Conservation (phyloP, 2,797 vertebrate species). For the Intellagama lesueurii region DNA sequence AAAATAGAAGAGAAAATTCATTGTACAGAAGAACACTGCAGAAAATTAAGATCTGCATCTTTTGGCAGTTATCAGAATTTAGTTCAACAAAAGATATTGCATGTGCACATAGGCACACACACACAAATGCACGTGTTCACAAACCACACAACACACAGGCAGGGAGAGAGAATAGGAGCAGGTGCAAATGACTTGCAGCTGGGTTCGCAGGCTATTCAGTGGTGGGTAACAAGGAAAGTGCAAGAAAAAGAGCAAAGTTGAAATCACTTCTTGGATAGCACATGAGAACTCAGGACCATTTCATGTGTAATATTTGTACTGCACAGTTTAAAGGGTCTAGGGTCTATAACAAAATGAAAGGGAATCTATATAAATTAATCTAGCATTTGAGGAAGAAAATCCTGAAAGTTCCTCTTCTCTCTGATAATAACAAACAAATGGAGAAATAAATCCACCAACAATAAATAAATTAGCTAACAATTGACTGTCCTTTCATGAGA, state of each 20-base stretch:
- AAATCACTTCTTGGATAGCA: neutral
- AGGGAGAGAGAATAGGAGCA: too few species aligned
- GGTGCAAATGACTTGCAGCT: neutral
- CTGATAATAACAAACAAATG: neutral
- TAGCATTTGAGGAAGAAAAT: neutral
- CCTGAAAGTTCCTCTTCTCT: neutral
- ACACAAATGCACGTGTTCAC: too few species aligned
- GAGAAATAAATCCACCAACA: neutral
- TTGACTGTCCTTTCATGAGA: neutral
- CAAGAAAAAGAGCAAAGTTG: neutral
- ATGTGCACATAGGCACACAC: neutral
- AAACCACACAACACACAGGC: too few species aligned
- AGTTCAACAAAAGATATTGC: neutral
- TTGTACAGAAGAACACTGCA: neutral
- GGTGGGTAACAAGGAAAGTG: neutral
- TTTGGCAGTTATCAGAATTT: neutral
- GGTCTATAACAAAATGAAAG: neutral
- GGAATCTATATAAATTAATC: neutral
- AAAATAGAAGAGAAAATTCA: neutral
- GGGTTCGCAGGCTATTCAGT: neutral
- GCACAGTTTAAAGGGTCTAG: neutral
- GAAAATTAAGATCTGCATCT: neutral
- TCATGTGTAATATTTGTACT: neutral
- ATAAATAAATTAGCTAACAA: neutral
- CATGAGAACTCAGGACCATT: neutral